Conservation (phyloP, 2,113 vertebrate genomes). For the Clarias batrachus region DNA sequence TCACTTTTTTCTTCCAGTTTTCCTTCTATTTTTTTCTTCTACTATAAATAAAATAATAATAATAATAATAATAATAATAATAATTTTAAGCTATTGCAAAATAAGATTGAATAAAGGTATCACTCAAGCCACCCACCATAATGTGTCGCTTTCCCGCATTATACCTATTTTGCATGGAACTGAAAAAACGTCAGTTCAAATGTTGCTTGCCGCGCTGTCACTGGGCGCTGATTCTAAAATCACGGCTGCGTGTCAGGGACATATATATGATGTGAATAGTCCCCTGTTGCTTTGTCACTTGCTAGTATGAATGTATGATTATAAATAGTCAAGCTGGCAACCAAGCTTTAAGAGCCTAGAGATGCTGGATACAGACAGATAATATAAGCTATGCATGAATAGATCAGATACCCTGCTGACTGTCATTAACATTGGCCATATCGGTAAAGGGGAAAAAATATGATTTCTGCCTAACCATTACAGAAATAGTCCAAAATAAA, state of each 20-base stretch:
- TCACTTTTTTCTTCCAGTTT: background rate
- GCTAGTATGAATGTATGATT: background rate
- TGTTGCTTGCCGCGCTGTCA: background rate
- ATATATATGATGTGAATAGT: background rate
- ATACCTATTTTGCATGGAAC: background rate
- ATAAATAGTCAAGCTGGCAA: background rate
- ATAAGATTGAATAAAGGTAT: background rate
- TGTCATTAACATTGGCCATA: background rate
- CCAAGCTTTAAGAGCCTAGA: background rate
- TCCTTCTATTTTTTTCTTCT: background rate
- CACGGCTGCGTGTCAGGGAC: background rate
- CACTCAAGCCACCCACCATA: background rate
- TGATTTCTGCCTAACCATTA: background rate
- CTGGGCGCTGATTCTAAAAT: background rate
- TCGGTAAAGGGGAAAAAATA: background rate
- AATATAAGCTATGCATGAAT: background rate
- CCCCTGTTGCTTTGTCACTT: background rate
- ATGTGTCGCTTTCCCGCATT: background rate
- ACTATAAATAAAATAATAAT: no score
- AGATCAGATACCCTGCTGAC: background rate
- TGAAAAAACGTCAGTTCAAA: background rate
- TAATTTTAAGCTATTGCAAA: background rate
- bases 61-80: no score
- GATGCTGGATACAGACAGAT: background rate
- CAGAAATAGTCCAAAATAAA: background rate